These are phyloP conservation scores for Perizoma affinitatum DNA, from an alignment of 2,888 invertebrate species.

Conservation along the genomic window DNA sequence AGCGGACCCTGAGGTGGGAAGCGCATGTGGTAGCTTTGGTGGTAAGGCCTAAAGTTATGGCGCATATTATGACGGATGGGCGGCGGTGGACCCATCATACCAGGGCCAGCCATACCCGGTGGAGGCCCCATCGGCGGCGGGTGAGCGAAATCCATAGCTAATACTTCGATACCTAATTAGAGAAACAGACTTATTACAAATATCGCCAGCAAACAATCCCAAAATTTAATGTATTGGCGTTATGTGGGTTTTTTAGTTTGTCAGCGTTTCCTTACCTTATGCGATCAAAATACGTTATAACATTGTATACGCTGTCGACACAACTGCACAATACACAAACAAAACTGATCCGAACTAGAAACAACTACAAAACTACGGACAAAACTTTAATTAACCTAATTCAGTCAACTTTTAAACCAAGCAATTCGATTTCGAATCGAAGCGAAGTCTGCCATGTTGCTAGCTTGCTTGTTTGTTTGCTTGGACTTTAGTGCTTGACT, in stretches of 20 bases:
- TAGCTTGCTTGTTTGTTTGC: slow-evolving; percentile 15
- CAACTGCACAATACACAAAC: slow-evolving; percentile 57
- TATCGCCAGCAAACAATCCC: slow-evolving; percentile 39
- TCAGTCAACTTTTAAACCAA: slow-evolving; percentile 40
- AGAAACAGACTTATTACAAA: slow-evolving; percentile 59
- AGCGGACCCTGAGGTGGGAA: slow-evolving; percentile 82
- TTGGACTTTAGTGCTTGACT: slow-evolving; percentile 3
- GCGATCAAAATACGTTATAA: slow-evolving; percentile 59
- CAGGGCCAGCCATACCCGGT: slow-evolving; percentile 60
- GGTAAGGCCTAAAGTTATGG: slow-evolving; percentile 78
- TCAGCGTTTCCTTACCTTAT: slow-evolving; percentile 65
- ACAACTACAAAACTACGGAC: slow-evolving; percentile 51
- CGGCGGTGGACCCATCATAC: slow-evolving; percentile 55
- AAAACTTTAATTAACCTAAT: slow-evolving; percentile 70
- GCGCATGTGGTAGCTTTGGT: slow-evolving; percentile 72
- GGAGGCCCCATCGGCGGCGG: slow-evolving; percentile 78
- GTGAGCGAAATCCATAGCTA: slow-evolving; percentile 78
- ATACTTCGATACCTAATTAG: slow-evolving; percentile 77
- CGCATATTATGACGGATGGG: slow-evolving; percentile 76
- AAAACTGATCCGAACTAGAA: slow-evolving; percentile 48
- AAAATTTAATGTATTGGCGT: slow-evolving; percentile 31
- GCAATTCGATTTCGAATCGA: background rate
- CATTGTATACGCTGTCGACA: slow-evolving; percentile 65
- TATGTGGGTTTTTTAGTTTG: slow-evolving; percentile 42
- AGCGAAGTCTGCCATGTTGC: slow-evolving; percentile 52